Evolutionary conservation across 2,888 invertebrate genomes (phyloP).

Genomic region (Cecidostiba fungosa): DNA sequence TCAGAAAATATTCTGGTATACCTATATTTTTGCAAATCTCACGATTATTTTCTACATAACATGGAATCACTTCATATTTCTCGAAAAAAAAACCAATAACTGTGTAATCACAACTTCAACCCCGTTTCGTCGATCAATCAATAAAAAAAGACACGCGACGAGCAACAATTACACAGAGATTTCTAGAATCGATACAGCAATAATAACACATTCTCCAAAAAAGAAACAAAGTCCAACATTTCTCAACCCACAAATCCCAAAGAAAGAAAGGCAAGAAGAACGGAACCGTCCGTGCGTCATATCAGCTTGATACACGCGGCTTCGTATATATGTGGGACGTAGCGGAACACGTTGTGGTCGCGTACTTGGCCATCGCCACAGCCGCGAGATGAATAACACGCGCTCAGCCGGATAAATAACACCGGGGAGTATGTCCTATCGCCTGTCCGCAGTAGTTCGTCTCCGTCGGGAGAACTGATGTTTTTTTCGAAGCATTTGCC

Average conservation of each 20-base stretch:
- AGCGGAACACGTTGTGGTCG: constrained; percentile 56
- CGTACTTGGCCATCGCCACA: not conserved
- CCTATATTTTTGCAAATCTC: too few relatives aligned
- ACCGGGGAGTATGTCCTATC: not conserved
- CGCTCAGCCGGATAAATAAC: not conserved
- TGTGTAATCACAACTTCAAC: too few relatives aligned
- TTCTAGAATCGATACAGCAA: too few relatives aligned
- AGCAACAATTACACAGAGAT: too few relatives aligned
- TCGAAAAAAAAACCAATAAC: not conserved
- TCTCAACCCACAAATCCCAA: not conserved
- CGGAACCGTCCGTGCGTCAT: constrained; percentile 52
- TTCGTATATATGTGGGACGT: constrained; percentile 50
- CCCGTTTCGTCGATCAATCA: too few relatives aligned
- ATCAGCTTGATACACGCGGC: not conserved
- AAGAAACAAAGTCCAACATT: too few relatives aligned
- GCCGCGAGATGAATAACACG: not conserved
- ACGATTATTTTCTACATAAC: too few relatives aligned
- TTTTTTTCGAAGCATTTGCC: not conserved
- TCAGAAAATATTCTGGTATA: too few relatives aligned
- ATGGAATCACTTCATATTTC: not conserved
- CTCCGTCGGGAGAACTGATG: too few relatives aligned
- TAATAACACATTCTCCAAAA: too few relatives aligned
- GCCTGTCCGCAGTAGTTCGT: not conserved
- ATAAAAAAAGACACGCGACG: too few relatives aligned
- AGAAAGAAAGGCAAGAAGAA: constrained; percentile 30